Conservation (phyloP, 2,113 vertebrate species). For the Hucho hucho region DNA sequence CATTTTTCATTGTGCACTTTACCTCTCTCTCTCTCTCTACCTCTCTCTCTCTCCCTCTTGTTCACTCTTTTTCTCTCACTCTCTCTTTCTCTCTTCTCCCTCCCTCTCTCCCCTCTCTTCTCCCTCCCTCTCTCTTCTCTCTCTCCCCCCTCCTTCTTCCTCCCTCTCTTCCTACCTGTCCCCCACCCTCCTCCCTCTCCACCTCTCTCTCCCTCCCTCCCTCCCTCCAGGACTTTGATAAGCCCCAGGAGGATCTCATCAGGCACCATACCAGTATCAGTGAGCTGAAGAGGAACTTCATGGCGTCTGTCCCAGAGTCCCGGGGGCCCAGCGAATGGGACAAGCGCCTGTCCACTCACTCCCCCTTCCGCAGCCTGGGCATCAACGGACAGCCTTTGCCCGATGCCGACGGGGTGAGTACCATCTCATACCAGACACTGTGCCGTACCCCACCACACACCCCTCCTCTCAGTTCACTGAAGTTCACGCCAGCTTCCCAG, state of each 20-base stretch:
- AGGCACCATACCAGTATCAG: constrained; percentile 93
- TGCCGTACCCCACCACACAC: background rate
- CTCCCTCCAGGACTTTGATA: constrained; percentile 83
- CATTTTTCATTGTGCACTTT: no score
- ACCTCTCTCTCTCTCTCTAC: no score
- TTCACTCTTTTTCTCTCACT: background rate
- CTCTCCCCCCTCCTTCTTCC: no score
- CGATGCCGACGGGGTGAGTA: constrained; percentile 85
- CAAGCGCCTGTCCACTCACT: constrained; percentile 92
- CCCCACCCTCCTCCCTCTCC: no score
- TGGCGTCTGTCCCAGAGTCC: constrained; percentile 87
- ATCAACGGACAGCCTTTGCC: constrained; percentile 66
- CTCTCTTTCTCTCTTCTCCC: constrained; percentile 35
- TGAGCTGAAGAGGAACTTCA: constrained; percentile 95
- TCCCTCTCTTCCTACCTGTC: no score
- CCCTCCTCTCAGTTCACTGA: background rate
- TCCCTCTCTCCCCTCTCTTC: constrained; percentile 43
- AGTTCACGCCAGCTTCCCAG: background rate
- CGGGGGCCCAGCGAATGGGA: constrained; percentile 91
- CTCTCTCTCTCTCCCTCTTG: constrained; percentile 25
- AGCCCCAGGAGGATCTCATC: constrained; percentile 89
- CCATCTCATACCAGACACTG: no score
- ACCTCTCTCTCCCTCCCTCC: background rate
- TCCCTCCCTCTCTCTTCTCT: background rate
- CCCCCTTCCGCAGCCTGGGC: constrained; percentile 80